Conservation (phyloP, 2,797 vertebrate species). For the Acrossocheilus wenchowensis region DNA sequence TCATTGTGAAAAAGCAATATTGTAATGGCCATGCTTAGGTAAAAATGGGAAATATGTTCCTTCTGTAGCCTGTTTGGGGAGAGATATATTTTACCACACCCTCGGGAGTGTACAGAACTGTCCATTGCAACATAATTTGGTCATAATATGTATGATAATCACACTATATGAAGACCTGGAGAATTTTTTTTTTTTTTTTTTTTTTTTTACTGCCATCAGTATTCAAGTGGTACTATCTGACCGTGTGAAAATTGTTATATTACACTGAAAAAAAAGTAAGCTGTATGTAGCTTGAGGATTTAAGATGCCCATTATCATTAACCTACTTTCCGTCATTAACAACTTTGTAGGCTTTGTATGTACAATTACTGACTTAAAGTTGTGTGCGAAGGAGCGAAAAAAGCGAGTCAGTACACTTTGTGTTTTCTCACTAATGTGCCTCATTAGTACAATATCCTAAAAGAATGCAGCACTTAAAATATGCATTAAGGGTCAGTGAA, state of each 20-base stretch:
- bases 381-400: not conserved
- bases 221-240: not conserved
- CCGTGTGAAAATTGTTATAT: not conserved
- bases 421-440: not conserved
- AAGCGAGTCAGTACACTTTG: not conserved
- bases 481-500: slow-evolving; percentile 2
- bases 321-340: not conserved
- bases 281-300: not conserved
- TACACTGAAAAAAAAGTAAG: not conserved
- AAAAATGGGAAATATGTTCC: not conserved
- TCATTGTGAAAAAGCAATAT: not conserved
- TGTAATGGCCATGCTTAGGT: not conserved
- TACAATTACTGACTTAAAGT: not conserved
- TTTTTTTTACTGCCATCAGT: too few species aligned
- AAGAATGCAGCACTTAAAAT: slow-evolving; percentile 13
- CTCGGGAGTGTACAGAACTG: not conserved
- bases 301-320: not conserved
- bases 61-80: not conserved
- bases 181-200: not conserved
- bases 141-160: not conserved
- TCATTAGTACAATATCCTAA: slow-evolving; percentile 28
- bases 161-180: not conserved
- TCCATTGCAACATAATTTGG: not conserved
- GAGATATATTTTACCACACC: not conserved
- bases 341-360: not conserved